Base-by-base conservation (phyloP, 2,888 invertebrate genomes). In the Cerceris ruficornis region DNA sequence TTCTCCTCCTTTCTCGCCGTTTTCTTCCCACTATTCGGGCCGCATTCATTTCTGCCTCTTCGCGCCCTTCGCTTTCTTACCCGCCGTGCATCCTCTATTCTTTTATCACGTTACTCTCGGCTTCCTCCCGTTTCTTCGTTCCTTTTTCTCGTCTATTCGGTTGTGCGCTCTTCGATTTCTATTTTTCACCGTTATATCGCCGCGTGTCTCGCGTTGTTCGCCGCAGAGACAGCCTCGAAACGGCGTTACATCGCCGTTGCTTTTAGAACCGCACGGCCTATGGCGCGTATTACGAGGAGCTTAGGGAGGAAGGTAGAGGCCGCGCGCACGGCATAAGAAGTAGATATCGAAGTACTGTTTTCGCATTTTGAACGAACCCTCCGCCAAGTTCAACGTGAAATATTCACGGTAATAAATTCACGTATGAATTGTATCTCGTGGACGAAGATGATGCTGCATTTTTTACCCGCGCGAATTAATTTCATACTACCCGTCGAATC, bases 1-100 rank as follows among this genome's bases (percentile, higher is more conserved):
- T 61, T 69, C 54, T 57, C 50, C 46, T 67, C 69, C 57, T 66
- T 61, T 66, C 57, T 52, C 55, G 43, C 61, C 62, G 41, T 60
- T 69, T 75, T 71, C 60, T 66, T 66, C 64, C 69, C 62, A 65
- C 65, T 65, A 57, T 65, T 76, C 62, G 28, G 28, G 28, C 1
- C 4, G 28, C 28, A 28, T 28, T 28, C 28, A 28, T 28, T 62
- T 64, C 70, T 72, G 54, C 17, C 59, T 54, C 66, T 58, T 58
- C 65, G 28, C 62, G 62, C 66, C 57, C 8, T 61, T 49, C 46
- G 14, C 61, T 60, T 55, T 8, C 15, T 28, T 46, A 7, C 13
- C 49, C 15, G 13, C 14, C 39, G 60, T 61, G 60, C 57, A 14
- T 39, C 57, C 39, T 50, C 8, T n/a, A 2, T 41, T 15, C 6